Percentiles rank a stretch among this genome's conserved stretches.
These are phyloP conservation scores for Oreochromis mossambicus DNA, from an alignment of 2,797 vertebrate species.

Conservation along the genomic window DNA sequence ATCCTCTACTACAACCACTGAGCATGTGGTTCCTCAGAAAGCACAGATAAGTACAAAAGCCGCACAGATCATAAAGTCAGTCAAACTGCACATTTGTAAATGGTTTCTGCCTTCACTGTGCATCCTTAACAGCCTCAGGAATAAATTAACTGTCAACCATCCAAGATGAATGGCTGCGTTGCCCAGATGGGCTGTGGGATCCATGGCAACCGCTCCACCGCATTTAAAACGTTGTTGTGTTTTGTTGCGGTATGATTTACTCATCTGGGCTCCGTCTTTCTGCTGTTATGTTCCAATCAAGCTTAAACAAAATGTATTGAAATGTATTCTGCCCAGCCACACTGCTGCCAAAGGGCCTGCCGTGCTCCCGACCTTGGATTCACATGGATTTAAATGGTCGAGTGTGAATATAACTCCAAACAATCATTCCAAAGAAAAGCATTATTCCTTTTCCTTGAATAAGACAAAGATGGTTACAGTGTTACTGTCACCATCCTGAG, in stretches of 20 bases:
- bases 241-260: slow-evolving; percentile 12
- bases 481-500: not conserved
- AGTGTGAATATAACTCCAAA: not conserved
- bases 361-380: not conserved
- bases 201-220: slow-evolving; percentile 54
- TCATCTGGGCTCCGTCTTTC: not conserved
- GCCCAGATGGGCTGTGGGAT: slow-evolving; percentile 41
- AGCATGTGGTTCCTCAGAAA: not conserved
- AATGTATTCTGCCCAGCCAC: not conserved
- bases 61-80: not conserved
- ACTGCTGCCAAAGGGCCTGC: not conserved
- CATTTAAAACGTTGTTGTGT: slow-evolving; percentile 11
- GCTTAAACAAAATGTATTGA: not conserved
- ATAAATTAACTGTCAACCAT: slow-evolving; percentile 42
- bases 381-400: not conserved
- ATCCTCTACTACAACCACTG: not conserved
- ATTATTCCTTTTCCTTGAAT: not conserved
- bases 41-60: not conserved
- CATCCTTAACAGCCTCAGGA: slow-evolving; percentile 27
- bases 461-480: not conserved
- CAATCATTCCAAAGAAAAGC: not conserved
- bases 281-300: not conserved
- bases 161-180: slow-evolving; percentile 36
- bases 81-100: not conserved
- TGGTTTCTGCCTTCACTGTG: not conserved